Evolutionary conservation across 37 sponge, comb jelly and placozoan genomes (phyloP).

Genomic region (Lycopodina hypogea): DNA sequence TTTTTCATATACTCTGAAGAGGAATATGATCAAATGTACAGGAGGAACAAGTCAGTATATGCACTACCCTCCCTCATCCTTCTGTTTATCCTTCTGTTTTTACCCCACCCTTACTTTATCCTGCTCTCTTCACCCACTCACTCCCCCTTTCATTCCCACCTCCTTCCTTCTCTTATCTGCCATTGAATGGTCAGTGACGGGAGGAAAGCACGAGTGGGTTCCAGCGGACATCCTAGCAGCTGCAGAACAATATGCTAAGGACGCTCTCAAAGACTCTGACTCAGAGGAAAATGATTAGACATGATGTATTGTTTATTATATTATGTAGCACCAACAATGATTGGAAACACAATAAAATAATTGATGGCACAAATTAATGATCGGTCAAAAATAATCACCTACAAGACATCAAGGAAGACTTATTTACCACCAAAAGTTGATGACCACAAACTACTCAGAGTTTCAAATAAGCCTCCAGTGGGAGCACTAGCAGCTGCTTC

Average conservation of each 20-base stretch:
- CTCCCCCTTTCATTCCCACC: no score
- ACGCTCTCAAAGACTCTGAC: constrained; percentile 64
- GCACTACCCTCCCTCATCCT: background rate
- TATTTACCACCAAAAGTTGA: constrained; percentile 25
- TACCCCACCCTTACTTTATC: no score
- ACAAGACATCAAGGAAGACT: background rate
- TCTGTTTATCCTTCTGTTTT: background rate
- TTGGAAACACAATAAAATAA: background rate
- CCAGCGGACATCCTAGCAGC: constrained; percentile 45
- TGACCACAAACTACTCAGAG: constrained; percentile 33
- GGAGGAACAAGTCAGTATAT: background rate
- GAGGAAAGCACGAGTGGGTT: constrained; percentile 68
- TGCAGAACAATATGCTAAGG: constrained; percentile 67
- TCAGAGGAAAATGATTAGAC: constrained; percentile 58
- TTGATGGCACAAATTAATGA: background rate
- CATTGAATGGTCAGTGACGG: constrained; percentile 45
- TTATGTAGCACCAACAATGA: background rate
- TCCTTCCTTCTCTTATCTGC: no score
- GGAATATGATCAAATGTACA: background rate
- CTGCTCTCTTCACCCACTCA: no score
- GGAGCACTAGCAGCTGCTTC: no score
- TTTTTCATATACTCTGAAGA: no score
- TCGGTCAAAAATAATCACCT: background rate
- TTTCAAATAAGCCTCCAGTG: constrained; percentile 35
- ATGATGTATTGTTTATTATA: background rate